phyloP scores from a whole-genome alignment of 2,888 invertebrate genomes.

The Meliscaeva auricollis region DNA sequence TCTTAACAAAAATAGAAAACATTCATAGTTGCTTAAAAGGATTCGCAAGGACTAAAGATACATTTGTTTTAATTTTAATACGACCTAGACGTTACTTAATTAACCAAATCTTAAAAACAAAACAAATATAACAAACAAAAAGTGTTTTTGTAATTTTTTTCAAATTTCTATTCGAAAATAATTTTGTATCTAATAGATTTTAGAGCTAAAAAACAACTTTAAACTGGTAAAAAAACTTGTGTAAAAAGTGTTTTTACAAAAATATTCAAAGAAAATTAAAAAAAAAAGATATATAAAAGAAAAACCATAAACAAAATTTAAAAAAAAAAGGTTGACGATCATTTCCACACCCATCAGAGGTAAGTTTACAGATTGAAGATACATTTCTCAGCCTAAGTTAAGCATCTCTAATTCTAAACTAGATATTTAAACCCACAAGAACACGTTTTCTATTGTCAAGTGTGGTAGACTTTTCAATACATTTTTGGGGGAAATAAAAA shows the following conservation, averaged over 20 bases:
- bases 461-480: slow-evolving; percentile 17
- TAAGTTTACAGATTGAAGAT: slow-evolving; percentile 19
- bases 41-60: background rate
- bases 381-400: background rate
- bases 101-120: background rate
- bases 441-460: slow-evolving; percentile 43
- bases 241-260: background rate
- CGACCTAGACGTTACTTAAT: no score
- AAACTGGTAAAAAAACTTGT: no score
- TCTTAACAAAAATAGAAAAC: background rate
- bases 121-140: no score
- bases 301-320: background rate
- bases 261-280: background rate
- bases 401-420: slow-evolving; percentile 9
- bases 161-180: no score
- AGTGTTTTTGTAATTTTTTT: no score
- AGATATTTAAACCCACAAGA: background rate
- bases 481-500: slow-evolving; percentile 35
- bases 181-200: background rate
- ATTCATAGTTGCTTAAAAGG: background rate
- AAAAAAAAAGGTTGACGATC: slow-evolving; percentile 51
- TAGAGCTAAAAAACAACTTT: background rate
- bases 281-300: background rate
- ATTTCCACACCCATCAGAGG: slow-evolving; percentile 11
- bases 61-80: background rate